Conservation (phyloP, 2,888 invertebrate genomes). For the Muschampia plurimacula region DNA sequence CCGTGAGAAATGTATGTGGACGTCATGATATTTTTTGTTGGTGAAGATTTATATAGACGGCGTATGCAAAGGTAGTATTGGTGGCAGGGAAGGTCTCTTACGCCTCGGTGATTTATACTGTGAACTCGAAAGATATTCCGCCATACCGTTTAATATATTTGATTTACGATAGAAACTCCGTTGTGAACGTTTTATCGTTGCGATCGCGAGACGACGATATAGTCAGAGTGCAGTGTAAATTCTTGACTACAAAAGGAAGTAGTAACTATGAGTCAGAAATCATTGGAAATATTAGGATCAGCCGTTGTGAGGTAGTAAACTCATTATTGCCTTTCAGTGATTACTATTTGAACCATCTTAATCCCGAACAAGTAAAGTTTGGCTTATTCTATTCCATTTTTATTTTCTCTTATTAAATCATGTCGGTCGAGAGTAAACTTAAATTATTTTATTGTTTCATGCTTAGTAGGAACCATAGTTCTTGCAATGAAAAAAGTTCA, state of each 20-base stretch:
- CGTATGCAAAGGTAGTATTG: constrained; percentile 76
- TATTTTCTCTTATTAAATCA: too few species aligned
- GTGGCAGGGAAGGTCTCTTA: constrained; percentile 68
- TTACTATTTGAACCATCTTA: too few species aligned
- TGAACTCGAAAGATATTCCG: constrained; percentile 85
- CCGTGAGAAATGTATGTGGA: constrained; percentile 46
- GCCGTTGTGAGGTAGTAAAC: too few species aligned
- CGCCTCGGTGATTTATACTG: constrained; percentile 82
- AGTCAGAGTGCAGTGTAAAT: not conserved
- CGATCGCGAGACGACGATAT: constrained; percentile 16
- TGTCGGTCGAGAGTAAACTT: too few species aligned
- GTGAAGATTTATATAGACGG: constrained; percentile 70
- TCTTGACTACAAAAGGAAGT: not conserved
- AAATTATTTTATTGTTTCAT: too few species aligned
- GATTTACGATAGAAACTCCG: constrained; percentile 85
- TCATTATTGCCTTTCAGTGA: not conserved
- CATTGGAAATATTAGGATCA: too few species aligned
- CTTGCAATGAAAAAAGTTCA: too few species aligned
- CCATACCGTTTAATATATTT: constrained; percentile 85
- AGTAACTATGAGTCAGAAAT: not conserved
- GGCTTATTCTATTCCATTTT: too few species aligned
- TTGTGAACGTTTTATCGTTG: constrained; percentile 40
- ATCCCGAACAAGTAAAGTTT: too few species aligned
- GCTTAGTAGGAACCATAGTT: too few species aligned
- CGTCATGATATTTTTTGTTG: constrained; percentile 55